These are phyloP conservation scores for Acrocephalus arundinaceus DNA, from an alignment of 2,113 vertebrate species.

Conservation along the genomic window DNA sequence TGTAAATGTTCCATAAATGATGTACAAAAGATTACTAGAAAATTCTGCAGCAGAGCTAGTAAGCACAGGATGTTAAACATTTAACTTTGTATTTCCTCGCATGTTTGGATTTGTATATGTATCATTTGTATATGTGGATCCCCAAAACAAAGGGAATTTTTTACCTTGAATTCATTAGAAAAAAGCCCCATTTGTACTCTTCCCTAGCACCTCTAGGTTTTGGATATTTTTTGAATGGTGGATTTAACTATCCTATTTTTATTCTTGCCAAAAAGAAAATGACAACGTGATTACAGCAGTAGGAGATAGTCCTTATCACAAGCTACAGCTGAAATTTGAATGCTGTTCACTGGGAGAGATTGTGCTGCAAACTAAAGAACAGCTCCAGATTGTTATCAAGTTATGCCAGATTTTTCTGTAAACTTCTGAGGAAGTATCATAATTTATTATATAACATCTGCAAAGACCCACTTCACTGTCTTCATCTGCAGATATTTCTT, in stretches of 20 bases:
- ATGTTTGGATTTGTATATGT: not conserved
- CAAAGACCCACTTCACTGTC: not conserved
- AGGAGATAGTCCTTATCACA: not conserved
- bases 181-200: fast-evolving
- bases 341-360: not conserved
- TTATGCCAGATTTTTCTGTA: not conserved
- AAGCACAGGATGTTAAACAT: not conserved
- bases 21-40: not conserved
- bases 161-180: not conserved
- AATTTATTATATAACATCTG: not conserved
- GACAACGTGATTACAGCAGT: not conserved
- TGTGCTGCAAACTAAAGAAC: not conserved
- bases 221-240: not conserved
- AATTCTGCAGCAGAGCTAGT: not conserved
- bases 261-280: not conserved
- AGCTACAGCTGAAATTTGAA: not conserved
- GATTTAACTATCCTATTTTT: not conserved
- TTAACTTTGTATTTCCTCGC: not conserved
- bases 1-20: not conserved
- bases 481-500: not conserved
- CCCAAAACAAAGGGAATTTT: not conserved
- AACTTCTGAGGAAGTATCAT: not conserved
- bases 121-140: no score
- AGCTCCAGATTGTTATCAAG: not conserved
- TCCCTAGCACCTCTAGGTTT: not conserved